Base-by-base conservation (phyloP, 2,113 vertebrate genomes). In the Tachycineta bicolor region DNA sequence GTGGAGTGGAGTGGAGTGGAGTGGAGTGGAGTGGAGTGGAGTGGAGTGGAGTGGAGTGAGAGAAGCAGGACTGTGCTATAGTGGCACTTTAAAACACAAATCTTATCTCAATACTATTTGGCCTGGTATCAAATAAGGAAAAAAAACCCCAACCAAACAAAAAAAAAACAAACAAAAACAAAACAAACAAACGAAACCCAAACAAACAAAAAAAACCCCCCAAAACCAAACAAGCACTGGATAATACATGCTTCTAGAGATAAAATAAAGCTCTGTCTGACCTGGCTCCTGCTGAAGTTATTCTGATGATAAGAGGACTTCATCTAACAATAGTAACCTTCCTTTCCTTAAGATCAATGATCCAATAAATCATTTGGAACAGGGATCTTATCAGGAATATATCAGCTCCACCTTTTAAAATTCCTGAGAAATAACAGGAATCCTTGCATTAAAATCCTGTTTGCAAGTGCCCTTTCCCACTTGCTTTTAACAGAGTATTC, bases 401-500 rank as follows among this genome's bases (percentile, higher is more conserved):
- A 46, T 26, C 26, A 78, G 8, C 21, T 39, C 49, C 15, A 56
- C 5, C 11, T 59, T 60, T 67, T 9, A 23, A 70, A 81, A 76
- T 22, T 90, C 22, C 43, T 73, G 29, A 50, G 55, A 88, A 75
- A 43, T 29, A 79, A n/a, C 10, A 56, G 14, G 9, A 87, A 76
- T 62, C 52, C 20, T 53, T 71, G 25, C 3, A 3, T 39, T n/a
- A 69, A 90, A 88, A 46, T 63, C 17, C 26, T 33, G 10, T 16
- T 87, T 56, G 14, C 56, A 74, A 63, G 33, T 1, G 1, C 39
- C 58, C 28, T 62, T 69, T 91, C 43, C 18, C 46, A 15, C 39
- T 78, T 87, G 14, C 12, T 76, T 82, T 56, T 87, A 92, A 49
- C 85, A 98, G 97, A 96, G 87, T 74, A 94, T 97, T 94, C 89